phyloP scores from a whole-genome alignment of 1,140 invertebrate genomes.

The Caenorhabditis tropicalis region DNA sequence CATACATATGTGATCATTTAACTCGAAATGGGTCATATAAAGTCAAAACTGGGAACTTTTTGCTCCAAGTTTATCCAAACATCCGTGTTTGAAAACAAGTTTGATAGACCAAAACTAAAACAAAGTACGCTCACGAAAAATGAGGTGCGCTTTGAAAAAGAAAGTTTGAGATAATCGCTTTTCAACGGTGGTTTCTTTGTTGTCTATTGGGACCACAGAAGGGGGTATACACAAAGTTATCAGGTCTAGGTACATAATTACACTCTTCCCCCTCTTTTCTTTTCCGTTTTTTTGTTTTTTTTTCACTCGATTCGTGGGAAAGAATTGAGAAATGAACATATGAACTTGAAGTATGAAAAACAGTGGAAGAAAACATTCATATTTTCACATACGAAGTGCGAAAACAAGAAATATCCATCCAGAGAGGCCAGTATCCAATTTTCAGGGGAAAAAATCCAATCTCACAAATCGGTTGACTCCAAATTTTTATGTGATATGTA shows the following conservation, averaged over 20 bases:
- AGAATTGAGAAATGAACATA: neutral
- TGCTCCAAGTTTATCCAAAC: too few species aligned
- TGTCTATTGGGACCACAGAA: slow-evolving; percentile 29
- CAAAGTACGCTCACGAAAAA: neutral
- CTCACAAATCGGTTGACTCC: neutral
- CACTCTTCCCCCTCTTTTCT: neutral
- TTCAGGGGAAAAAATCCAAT: slow-evolving; percentile 29
- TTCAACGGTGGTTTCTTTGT: slow-evolving; percentile 19
- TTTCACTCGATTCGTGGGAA: neutral
- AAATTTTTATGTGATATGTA: neutral
- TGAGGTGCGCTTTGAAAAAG: slow-evolving; percentile 6
- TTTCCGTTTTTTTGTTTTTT: neutral
- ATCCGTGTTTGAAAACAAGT: too few species aligned
- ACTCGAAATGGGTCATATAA: neutral
- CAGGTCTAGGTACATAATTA: slow-evolving; percentile 26
- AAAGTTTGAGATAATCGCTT: slow-evolving; percentile 24
- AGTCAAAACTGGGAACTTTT: neutral
- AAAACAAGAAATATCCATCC: neutral
- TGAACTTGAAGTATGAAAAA: too few species aligned
- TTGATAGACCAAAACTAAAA: neutral
- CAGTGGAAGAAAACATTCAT: too few species aligned
- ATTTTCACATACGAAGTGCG: neutral
- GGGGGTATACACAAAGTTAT: neutral
- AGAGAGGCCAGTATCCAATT: too few species aligned
- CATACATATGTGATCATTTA: neutral